Conservation (phyloP, 2,888 invertebrate genomes). For the Helicoverpa assulta region DNA sequence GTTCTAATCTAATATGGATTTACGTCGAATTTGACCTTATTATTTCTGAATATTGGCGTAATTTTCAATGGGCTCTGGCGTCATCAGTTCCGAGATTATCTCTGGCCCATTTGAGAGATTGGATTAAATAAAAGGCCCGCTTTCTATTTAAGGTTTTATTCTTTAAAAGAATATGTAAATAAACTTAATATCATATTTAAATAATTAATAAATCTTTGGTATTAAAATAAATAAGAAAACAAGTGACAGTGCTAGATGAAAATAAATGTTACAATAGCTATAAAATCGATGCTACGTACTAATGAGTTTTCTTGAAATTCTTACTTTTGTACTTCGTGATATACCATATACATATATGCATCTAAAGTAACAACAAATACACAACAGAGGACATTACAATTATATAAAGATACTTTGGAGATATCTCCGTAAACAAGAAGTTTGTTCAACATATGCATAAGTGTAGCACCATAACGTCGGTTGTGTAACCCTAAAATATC, state of each 20-base stretch:
- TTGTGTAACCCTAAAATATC: slow-evolving; percentile 37
- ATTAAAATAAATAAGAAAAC: slow-evolving; percentile 53
- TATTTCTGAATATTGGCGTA: not conserved
- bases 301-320: slow-evolving; percentile 1
- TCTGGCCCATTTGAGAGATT: not conserved
- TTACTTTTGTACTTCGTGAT: slow-evolving; percentile 4
- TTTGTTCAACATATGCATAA: slow-evolving; percentile 50
- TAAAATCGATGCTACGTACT: not conserved
- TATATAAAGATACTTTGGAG: not conserved
- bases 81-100: slow-evolving; percentile 10
- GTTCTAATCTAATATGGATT: slow-evolving; percentile 15
- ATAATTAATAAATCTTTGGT: slow-evolving; percentile 59
- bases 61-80: slow-evolving; percentile 7
- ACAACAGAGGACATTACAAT: slow-evolving; percentile 20
- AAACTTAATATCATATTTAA: slow-evolving; percentile 41
- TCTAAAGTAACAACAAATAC: slow-evolving; percentile 24
- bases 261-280: slow-evolving; percentile 14
- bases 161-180: slow-evolving; percentile 39
- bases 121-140: slow-evolving; percentile 28
- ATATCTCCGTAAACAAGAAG: slow-evolving; percentile 11
- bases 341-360: not conserved
- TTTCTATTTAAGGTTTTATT: slow-evolving; percentile 42
- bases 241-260: slow-evolving; percentile 16
- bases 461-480: slow-evolving; percentile 20
- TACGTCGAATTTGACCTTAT: slow-evolving; percentile 15